phyloP scores from a whole-genome alignment of 2,888 invertebrate genomes.

The Cheiracanthium punctorium region DNA sequence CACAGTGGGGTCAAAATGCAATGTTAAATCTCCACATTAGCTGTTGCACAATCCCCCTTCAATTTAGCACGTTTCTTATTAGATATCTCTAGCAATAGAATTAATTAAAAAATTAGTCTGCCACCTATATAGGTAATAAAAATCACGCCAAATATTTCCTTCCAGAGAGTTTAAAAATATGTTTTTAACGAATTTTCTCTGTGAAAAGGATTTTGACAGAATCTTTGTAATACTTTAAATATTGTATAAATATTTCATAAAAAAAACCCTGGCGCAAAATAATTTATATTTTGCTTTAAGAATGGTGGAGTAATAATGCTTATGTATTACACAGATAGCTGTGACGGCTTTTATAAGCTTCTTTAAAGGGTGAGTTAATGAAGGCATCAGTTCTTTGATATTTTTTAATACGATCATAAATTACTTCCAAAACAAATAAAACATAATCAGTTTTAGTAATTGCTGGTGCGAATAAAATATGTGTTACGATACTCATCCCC shows the following conservation, averaged over 20 bases:
- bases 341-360: no score
- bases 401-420: no score
- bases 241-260: constrained; percentile 20
- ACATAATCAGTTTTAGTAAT: no score
- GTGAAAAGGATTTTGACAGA: constrained; percentile 2
- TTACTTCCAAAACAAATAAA: no score
- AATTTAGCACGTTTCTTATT: constrained; percentile 52
- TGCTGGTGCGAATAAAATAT: no score
- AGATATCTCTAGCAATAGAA: constrained; percentile 47
- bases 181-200: constrained; percentile 29
- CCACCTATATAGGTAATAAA: constrained; percentile 19
- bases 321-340: no score
- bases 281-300: not conserved
- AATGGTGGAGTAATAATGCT: no score
- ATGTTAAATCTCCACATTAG: constrained; percentile 57
- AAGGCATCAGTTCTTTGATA: no score
- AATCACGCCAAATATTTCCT: constrained; percentile 56
- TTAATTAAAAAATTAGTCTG: constrained; percentile 8
- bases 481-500: no score
- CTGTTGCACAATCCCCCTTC: constrained; percentile 45
- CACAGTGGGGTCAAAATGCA: constrained; percentile 41
- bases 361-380: no score
- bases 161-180: constrained; percentile 22
- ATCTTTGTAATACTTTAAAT: constrained; percentile 3
- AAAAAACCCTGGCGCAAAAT: not conserved